Conservation (phyloP, 2,113 vertebrate species). For the Peucedramus taeniatus region DNA sequence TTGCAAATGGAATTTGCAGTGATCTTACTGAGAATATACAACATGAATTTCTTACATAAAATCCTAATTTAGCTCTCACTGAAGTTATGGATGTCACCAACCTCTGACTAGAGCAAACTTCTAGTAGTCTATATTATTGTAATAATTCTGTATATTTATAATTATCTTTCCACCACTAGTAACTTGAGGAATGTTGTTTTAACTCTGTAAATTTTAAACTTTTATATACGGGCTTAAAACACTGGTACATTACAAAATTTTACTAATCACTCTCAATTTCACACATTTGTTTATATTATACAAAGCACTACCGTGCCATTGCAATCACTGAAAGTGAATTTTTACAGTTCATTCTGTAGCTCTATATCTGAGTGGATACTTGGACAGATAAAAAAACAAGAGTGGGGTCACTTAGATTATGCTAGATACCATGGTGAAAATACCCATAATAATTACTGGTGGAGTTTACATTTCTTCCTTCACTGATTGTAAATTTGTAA, state of each 20-base stretch:
- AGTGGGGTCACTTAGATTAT: not conserved
- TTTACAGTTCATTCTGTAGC: not conserved
- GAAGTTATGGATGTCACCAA: not conserved
- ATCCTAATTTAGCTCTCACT: not conserved
- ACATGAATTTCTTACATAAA: not conserved
- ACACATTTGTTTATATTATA: not conserved
- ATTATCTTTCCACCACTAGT: not conserved
- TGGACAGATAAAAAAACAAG: not conserved
- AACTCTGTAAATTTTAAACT: not conserved
- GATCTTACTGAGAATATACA: not conserved
- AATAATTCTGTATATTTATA: not conserved
- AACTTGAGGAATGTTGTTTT: not conserved
- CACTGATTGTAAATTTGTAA: constrained; percentile 33
- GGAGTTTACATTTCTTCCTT: not conserved
- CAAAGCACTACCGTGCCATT: not conserved
- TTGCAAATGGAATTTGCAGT: not conserved
- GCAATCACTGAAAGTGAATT: not conserved
- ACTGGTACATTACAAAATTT: not conserved
- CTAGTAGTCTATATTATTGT: not conserved
- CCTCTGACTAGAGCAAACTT: not conserved
- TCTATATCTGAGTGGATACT: not conserved
- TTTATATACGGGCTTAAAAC: not conserved
- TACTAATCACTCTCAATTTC: not conserved
- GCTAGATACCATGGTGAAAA: not conserved
- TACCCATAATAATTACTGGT: not conserved